Base-by-base conservation (phyloP, 2,888 invertebrate species). In the Morpho helenor region DNA sequence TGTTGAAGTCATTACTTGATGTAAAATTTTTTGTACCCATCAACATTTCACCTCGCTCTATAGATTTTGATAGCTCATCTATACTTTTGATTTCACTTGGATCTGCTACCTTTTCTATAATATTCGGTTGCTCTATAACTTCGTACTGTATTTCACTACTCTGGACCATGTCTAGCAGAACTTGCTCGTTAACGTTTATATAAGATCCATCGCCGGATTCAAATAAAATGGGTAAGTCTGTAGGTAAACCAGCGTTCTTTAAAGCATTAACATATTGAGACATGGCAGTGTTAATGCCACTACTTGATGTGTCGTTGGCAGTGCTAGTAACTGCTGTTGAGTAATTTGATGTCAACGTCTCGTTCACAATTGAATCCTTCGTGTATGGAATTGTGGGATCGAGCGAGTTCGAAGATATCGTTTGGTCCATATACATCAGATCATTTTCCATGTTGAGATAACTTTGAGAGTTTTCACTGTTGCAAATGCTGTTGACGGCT, bases 191-290 rank as follows among this genome's bases (percentile, higher is more conserved):
- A 1, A 94, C 92, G 61, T 92, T 92, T 1, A 93, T 92, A 68
- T 93, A 93, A 41, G 92, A 92, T 0, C 93, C 93, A 66, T 93
- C 93, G 31, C 92, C 93, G 2, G 93, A 93, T 74, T 93, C 93
- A 64, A 93, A 93, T 65, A 94, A 91, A 67, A 94, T 93, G 23
- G 93, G 91, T 47, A 88, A 68, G 66, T 88, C 88, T 9, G 89
- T 91, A 2, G 87, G 89, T 40, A 87, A 75, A 5, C 87, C 90
- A 31, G 87, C 91, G 64, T 71, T 89, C 72, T 91, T 91, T 49
- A 85, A 75, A 3, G 84, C 91, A 63, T 84, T 91, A n/a, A 87
- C 91, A 63, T 85, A 91, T 74, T 90, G 88, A 1, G 90, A 87
- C 88, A 91, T 86, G 3, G 87, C 87, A 9, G 77, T 83, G 57